Conservation (phyloP, 2,113 vertebrate genomes). For the Nematolebias whitei region DNA sequence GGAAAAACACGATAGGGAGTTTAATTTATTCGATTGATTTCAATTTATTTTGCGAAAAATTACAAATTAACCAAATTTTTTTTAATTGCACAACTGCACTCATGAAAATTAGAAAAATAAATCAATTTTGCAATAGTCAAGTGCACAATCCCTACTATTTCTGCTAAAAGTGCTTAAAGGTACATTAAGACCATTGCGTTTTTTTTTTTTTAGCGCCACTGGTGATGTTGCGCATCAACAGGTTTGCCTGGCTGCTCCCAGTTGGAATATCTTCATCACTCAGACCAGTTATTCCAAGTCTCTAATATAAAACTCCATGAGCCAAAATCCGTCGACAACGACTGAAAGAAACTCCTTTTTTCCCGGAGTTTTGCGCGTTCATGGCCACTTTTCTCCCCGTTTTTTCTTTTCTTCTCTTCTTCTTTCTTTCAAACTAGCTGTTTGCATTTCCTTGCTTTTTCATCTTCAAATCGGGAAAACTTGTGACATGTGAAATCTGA, state of each 20-base stretch:
- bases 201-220: not conserved
- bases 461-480: constrained; percentile 65
- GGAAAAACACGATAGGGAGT: too few species aligned
- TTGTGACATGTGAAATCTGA: constrained; percentile 76
- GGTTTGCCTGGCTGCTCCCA: constrained; percentile 1
- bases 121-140: too few species aligned
- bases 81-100: too few species aligned
- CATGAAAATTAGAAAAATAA: too few species aligned
- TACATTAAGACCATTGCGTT: too few species aligned
- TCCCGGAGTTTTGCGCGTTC: constrained; percentile 22
- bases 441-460: constrained; percentile 51
- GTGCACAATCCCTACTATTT: too few species aligned
- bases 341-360: constrained; percentile 8
- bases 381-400: constrained; percentile 2
- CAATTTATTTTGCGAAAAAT: too few species aligned
- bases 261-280: not conserved
- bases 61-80: too few species aligned
- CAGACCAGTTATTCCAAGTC: constrained; percentile 8
- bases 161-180: too few species aligned
- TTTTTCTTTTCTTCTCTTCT: not conserved
- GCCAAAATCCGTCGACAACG: not conserved
- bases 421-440: constrained; percentile 20
- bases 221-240: constrained; percentile 40
- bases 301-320: constrained; percentile 18
- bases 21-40: too few species aligned